A percentile compares a stretch with the other conserved stretches of the same genome.
Conservation (phyloP, 2,113 vertebrate species). For the Antechinus stuartii region DNA sequence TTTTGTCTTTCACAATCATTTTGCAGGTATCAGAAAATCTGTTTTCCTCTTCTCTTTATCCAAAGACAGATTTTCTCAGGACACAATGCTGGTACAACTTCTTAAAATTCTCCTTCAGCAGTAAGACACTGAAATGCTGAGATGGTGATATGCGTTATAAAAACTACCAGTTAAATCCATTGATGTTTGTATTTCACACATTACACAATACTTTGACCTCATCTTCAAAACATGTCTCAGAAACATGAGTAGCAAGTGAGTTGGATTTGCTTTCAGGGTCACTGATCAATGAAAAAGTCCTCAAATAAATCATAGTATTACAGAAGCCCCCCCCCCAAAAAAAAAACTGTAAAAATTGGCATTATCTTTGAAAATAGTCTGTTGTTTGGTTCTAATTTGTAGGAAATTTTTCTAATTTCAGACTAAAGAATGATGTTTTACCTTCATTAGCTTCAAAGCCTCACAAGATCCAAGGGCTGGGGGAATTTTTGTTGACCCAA, state of each 20-base stretch:
- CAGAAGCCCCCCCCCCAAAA: not conserved
- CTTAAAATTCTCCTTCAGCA: not conserved
- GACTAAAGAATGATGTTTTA: not conserved
- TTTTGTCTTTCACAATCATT: not conserved
- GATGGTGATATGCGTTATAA: not conserved
- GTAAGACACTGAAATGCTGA: not conserved
- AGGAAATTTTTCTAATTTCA: not conserved
- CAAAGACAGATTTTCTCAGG: not conserved
- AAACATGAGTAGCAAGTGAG: conserved; percentile 71
- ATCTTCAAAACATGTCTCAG: conserved; percentile 49
- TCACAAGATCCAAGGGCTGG: not conserved
- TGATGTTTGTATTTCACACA: conserved; percentile 60
- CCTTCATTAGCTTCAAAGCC: not conserved
- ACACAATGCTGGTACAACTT: not conserved
- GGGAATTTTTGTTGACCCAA: not conserved
- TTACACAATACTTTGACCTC: conserved; percentile 70
- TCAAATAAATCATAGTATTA: not conserved
- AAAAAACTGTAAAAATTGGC: not conserved
- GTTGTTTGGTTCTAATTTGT: not conserved
- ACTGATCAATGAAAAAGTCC: not conserved
- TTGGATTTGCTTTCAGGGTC: conserved; percentile 13
- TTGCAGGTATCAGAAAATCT: not conserved
- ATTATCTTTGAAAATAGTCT: not conserved
- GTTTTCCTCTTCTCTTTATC: not conserved
- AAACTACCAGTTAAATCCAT: conserved; percentile 68